Evolutionary conservation across 2,888 invertebrate genomes (phyloP).

Genomic region (Agonopterix heracliana): DNA sequence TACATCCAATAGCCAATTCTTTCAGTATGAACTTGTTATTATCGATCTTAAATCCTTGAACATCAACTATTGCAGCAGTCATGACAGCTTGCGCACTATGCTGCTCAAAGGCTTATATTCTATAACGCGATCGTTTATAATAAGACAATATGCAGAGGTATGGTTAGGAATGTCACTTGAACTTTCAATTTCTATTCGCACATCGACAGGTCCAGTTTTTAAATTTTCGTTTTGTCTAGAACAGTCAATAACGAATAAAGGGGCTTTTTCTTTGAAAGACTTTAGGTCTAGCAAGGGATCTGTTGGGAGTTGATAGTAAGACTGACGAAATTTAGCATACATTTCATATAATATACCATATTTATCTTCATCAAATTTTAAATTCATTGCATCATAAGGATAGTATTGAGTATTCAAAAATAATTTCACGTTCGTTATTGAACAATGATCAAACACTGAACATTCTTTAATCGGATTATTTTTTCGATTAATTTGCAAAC

Average conservation of each 20-base stretch:
- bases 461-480: too few relatives aligned
- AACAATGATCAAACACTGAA: too few relatives aligned
- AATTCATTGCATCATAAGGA: too few relatives aligned
- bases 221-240: slow-evolving; percentile 7
- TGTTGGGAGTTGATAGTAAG: slow-evolving; percentile 7
- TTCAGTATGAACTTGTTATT: slow-evolving; percentile 8
- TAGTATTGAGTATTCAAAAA: too few relatives aligned
- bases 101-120: slow-evolving; percentile 21
- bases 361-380: too few relatives aligned
- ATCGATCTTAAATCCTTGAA: neutral
- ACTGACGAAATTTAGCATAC: slow-evolving; percentile 11
- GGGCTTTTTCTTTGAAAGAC: slow-evolving; percentile 20
- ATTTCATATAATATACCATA: too few relatives aligned
- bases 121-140: slow-evolving; percentile 21
- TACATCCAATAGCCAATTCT: neutral
- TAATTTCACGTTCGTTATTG: too few relatives aligned
- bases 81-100: slow-evolving; percentile 16
- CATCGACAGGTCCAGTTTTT: too few relatives aligned
- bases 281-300: slow-evolving; percentile 10
- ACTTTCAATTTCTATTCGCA: too few relatives aligned
- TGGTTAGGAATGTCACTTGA: too few relatives aligned
- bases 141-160: too few relatives aligned
- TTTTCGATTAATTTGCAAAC: too few relatives aligned
- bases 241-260: slow-evolving; percentile 25
- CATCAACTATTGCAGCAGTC: slow-evolving; percentile 3